Evolutionary conservation across 2,113 vertebrate species (phyloP), one percentile per base, ranked within the genome.

Genomic region (Laterallus jamaicensis): DNA sequence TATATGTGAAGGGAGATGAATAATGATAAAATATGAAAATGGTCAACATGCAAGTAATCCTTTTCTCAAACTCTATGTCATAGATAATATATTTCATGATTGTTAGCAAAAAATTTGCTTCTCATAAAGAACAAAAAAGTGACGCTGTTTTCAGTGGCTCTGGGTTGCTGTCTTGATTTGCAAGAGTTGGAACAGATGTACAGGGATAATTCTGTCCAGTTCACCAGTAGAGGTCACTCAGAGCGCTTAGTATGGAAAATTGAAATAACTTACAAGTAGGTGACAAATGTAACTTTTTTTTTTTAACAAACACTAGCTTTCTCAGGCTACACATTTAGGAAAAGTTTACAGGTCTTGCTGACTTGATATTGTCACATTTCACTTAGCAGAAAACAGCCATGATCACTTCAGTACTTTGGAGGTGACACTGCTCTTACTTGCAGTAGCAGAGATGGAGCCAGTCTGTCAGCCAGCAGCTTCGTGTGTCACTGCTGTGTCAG

Each of bases 151-250:
- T 64, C 64, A 37, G 14, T 10, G 8, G 42, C 58, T 26, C 10
- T 42, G 24, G 18, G 13, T 47, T 70, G 35, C 59, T 84, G 54
- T 37, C 64, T 21, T 17, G 55, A 1, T 47, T 70, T 71, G 56
- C 60, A 75, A 60, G 49, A 26, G 19, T 50, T 79, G 5, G 26
- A 50, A 68, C 74, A 44, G 10, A 32, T 47, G 47, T 37, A 31
- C 19, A 12, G 28, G 52, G 31, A 54, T 60, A 37, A 31, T 63
- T 82, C 87, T 44, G 37, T 47, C 12, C 42, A 54, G 18, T 77
- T 82, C 73, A 13, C 94, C 94, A 67, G 92, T 31, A 97, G 95
- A 85, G 93, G 95, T 96, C 95, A 86, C 90, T 78, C 75, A 56
- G 42, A 90, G 50, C 71, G 59, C 59, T 86, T 71, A 58, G 12